phyloP scores from a whole-genome alignment of 2,797 vertebrate species.

The Mallotus villosus region DNA sequence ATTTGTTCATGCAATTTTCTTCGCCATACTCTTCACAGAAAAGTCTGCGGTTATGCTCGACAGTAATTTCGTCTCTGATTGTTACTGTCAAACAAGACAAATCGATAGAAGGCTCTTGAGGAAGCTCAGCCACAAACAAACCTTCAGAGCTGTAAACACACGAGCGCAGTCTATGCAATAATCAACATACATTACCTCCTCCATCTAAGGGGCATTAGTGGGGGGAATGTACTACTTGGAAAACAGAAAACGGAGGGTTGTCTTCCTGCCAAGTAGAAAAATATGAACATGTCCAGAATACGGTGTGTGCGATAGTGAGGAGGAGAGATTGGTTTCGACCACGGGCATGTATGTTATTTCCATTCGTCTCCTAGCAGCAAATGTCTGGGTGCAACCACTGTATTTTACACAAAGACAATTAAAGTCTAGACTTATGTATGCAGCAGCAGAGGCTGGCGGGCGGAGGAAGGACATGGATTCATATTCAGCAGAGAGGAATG shows the following conservation, averaged over 20 bases:
- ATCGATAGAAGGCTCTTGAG: neutral
- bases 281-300: neutral
- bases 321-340: neutral
- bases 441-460: constrained; percentile 40
- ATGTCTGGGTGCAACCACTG: constrained; percentile 61
- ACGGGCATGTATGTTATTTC: constrained; percentile 14
- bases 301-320: neutral
- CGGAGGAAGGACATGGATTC: constrained; percentile 24
- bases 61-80: constrained; percentile 9
- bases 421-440: constrained; percentile 65
- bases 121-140: no score
- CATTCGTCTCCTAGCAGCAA: constrained; percentile 35
- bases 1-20: no score
- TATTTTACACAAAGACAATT: constrained; percentile 74
- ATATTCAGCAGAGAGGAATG: constrained; percentile 32
- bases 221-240: neutral
- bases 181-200: neutral
- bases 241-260: neutral
- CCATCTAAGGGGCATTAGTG: neutral
- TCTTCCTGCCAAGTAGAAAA: neutral
- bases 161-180: neutral
- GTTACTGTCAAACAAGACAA: constrained; percentile 4
- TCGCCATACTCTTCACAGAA: no score
- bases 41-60: neutral
- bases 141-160: no score